Base-by-base conservation (phyloP, 2,113 vertebrate genomes). In the Thomomys bottae region DNA sequence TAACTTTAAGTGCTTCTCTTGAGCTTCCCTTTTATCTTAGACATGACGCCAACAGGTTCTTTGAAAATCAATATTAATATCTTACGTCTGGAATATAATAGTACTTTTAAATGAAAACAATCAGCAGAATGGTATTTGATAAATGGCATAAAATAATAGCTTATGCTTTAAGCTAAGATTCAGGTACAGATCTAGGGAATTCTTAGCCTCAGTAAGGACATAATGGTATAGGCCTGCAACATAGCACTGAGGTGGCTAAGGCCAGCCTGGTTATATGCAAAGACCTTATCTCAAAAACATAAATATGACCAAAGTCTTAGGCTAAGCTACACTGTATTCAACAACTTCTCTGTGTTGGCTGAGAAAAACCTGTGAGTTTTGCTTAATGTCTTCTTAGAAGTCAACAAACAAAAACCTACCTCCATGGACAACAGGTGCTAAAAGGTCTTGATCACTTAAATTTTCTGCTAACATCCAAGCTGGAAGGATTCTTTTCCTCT, bases 391-490 rank as follows among this genome's bases (percentile, higher is more conserved):
- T 94, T 73, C 61, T 63, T 84, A n/a, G 91, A 94, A 95, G 17
- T 45, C 40, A 82, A 87, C 40, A 70, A 64, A 64, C 15, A 21
- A 67, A 96, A 82, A 94, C 96, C 15, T 94, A 98, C 98, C 96
- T 96, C 49, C 95, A 84, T 57, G 96, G 96, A 92, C 91, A 92
- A 92, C 94, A 5, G 95, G 73, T 6, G 73, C 38, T 75, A 94
- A 96, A 86, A 97, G 94, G 5, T 28, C 95, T 82, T 80, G 87
- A 91, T 95, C 78, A 32, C 95, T 64, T 2, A 96, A 78, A 24
- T 86, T 87, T n/a, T 73, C 88, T 28, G 94, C 92, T 97, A 98
- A 93, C 99, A 99, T 99, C 99, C 99, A 99, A 0, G 97, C 94
- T 34, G 99, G 99, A 95, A 99, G 98, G 32, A 98, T 80, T 94